Base-by-base conservation (phyloP, 1,140 invertebrate species). In the Ephestia elutella region DNA sequence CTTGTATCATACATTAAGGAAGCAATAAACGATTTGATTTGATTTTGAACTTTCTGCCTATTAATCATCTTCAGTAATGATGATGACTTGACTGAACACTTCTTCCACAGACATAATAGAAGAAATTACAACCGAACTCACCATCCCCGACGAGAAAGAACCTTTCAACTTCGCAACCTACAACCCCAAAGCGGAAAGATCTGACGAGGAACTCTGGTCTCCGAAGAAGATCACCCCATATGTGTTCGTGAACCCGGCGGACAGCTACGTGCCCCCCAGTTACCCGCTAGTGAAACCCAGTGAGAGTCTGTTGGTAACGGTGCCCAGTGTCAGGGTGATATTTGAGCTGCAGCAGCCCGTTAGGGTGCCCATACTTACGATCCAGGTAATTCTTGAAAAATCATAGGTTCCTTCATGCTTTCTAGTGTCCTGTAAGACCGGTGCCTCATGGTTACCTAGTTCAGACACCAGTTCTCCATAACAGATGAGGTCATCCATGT, bases 141-240 rank as follows among this genome's bases (percentile, higher is more conserved):
- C 86, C 54, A 72, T 90, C 25, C 87, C 90, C 0, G 90, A 91
- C 13, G 80, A 89, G 32, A 88, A 87, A 48, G 82, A 86, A 63
- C 68, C 60, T n/a, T 84, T 84, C 38, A 89, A 85, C 63, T 84
- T 86, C 38, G 68, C 80, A 0, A 73, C 75, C 5, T 86, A 80
- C 63, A 76, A 80, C 13, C 73, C 76, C 2, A 82, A 78, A 32
- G 56, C 73, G 10, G 89, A 89, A 57, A 82, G 72, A 60, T 65
- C 70, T 5, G 85, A 90, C 35, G 92, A 92, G 65, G 93, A 95
- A 80, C 82, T 96, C 1, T 96, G 95, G 95, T 91, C 92, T 32
- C 92, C 94, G 0, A 94, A 93, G 76, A 92, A 93, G 73, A 86
- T 89, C 25, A 71, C 68, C 7, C 81, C 85, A 0, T 76, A 78